phyloP scores from a whole-genome alignment of 2,797 vertebrate species.

The Anableps anableps region DNA sequence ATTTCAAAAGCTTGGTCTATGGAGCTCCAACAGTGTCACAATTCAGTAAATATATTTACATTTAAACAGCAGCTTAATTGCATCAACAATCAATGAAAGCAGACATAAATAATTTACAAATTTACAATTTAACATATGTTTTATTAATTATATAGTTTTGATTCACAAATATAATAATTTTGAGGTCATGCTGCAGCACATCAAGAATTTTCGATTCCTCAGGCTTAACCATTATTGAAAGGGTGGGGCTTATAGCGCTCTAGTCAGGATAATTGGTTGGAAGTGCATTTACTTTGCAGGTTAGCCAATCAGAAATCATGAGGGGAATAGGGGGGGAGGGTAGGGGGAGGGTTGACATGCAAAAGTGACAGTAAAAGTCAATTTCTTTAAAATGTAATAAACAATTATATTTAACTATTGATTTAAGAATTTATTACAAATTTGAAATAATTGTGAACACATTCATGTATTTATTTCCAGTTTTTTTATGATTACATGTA shows the following conservation, averaged over 20 bases:
- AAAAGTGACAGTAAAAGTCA: not conserved
- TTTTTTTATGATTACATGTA: not conserved
- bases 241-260: not conserved
- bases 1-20: not conserved
- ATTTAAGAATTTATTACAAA: not conserved
- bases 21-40: not conserved
- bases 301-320: not conserved
- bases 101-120: not conserved
- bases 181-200: not conserved
- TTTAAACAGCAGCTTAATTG: not conserved
- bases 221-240: not conserved
- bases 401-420: not conserved
- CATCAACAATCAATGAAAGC: not conserved
- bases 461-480: not conserved
- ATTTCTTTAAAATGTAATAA: not conserved
- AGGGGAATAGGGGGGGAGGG: too few species aligned
- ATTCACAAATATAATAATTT: not conserved
- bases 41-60: not conserved
- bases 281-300: not conserved
- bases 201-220: not conserved
- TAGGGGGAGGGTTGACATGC: too few species aligned
- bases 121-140: not conserved
- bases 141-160: not conserved
- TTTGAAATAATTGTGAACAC: not conserved
- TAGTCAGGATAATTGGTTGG: not conserved